These are phyloP conservation scores for Caenorhabditis latens DNA, from an alignment of 1,140 invertebrate species.

Conservation along the genomic window DNA sequence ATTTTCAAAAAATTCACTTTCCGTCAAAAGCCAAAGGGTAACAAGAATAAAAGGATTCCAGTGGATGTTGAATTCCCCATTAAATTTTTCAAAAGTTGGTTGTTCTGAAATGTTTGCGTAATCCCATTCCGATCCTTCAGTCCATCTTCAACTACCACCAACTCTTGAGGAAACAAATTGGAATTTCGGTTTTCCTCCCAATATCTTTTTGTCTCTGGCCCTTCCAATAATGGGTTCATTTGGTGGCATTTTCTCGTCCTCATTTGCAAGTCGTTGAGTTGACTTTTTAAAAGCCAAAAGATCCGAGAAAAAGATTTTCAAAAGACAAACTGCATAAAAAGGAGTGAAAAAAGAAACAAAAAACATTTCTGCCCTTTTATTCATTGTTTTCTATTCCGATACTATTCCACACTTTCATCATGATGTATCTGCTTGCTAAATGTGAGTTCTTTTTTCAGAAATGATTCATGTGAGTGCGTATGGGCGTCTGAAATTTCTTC, in stretches of 20 bases:
- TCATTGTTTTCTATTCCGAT: neutral
- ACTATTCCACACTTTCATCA: neutral
- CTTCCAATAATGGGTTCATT: constrained; percentile 37
- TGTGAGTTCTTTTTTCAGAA: neutral
- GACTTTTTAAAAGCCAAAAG: constrained; percentile 4
- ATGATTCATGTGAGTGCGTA: neutral
- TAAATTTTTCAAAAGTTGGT: neutral
- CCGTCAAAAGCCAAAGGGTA: constrained; percentile 34
- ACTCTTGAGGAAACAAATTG: constrained; percentile 9
- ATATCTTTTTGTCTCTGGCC: neutral
- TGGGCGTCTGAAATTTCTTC: neutral
- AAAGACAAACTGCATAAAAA: neutral
- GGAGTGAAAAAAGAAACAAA: neutral
- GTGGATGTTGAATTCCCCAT: neutral
- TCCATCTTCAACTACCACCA: neutral
- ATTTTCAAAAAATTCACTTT: constrained; percentile 39
- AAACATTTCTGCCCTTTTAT: neutral
- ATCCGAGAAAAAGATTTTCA: neutral
- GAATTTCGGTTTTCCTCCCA: constrained; percentile 10
- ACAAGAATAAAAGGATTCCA: neutral
- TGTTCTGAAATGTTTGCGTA: neutral
- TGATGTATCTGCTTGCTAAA: constrained; percentile 31
- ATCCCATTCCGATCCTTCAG: neutral
- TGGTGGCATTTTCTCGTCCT: neutral
- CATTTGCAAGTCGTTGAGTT: constrained; percentile 28